A percentile compares a stretch with the other conserved stretches of the same genome.
Evolutionary conservation across 2,113 vertebrate species (phyloP).

Genomic region (Stegostoma tigrinum): DNA sequence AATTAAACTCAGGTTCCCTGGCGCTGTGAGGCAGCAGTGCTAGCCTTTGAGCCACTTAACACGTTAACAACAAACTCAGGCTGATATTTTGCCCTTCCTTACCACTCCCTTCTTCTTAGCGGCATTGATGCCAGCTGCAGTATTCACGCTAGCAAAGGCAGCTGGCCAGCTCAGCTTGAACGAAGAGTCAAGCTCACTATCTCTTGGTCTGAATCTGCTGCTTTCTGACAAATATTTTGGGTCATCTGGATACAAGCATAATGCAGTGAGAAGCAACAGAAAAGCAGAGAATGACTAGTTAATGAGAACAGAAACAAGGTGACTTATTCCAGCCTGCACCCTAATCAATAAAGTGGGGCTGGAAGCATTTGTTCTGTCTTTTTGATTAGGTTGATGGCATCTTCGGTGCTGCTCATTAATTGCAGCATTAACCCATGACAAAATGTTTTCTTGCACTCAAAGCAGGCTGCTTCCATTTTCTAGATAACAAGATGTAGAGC

Average conservation of each 20-base stretch:
- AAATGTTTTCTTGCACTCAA: slow-evolving; percentile 46
- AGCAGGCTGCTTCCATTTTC: slow-evolving; percentile 43
- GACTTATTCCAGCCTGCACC: neutral
- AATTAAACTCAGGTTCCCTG: too few relatives aligned
- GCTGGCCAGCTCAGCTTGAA: neutral
- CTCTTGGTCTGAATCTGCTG: neutral
- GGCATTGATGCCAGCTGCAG: too few relatives aligned
- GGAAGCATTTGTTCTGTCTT: neutral
- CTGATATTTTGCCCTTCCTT: neutral
- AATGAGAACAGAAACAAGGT: neutral
- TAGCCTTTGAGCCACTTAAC: too few relatives aligned
- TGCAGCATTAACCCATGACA: slow-evolving; percentile 50
- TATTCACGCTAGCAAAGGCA: neutral
- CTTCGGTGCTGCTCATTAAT: slow-evolving; percentile 50
- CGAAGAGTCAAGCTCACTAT: neutral
- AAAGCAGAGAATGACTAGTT: neutral
- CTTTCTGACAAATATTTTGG: neutral
- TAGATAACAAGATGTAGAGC: too few relatives aligned
- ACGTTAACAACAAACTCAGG: too few relatives aligned
- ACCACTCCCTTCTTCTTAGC: neutral
- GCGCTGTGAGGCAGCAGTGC: too few relatives aligned
- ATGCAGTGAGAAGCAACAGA: neutral
- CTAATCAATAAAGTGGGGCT: neutral
- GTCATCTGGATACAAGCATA: neutral
- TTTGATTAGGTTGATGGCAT: slow-evolving; percentile 42